Conservation (phyloP, 2,888 invertebrate genomes). For the Melanostoma scalare region DNA sequence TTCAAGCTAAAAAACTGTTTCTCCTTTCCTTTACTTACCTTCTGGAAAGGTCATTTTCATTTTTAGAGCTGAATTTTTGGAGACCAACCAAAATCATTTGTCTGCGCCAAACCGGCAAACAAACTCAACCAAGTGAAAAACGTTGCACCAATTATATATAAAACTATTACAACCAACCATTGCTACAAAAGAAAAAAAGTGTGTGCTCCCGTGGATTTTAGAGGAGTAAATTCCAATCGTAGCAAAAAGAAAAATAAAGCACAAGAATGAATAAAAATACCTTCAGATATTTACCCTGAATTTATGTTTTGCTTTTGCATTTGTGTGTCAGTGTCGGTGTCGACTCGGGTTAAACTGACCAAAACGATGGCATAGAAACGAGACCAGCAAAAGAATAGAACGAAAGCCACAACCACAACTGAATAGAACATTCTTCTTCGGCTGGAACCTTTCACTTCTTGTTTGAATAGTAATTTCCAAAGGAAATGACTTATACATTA, state of each 20-base stretch:
- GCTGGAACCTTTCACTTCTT: constrained; percentile 49
- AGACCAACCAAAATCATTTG: constrained; percentile 26
- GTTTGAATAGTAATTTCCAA: constrained; percentile 66
- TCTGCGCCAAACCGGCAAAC: neutral
- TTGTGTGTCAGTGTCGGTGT: neutral
- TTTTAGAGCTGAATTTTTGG: constrained; percentile 1
- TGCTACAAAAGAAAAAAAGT: constrained; percentile 16
- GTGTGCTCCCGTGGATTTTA: neutral
- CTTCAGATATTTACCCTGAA: neutral
- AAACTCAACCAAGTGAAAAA: too few relatives aligned
- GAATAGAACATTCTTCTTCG: constrained; percentile 54
- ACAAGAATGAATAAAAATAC: too few relatives aligned
- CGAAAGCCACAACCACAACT: constrained; percentile 62
- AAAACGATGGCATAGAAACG: constrained; percentile 22
- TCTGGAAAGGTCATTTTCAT: constrained; percentile 13
- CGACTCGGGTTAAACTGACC: constrained; percentile 34
- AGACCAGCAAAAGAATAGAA: constrained; percentile 30
- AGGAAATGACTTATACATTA: constrained; percentile 42
- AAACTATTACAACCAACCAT: constrained; percentile 38
- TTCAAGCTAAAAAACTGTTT: neutral
- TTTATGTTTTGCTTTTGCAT: constrained; percentile 7
- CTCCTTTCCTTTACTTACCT: neutral
- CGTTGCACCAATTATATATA: neutral
- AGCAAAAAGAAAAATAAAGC: too few relatives aligned
- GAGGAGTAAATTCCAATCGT: constrained; percentile 36